Conservation (phyloP, 1,140 invertebrate genomes). For the Helicoverpa armigera region DNA sequence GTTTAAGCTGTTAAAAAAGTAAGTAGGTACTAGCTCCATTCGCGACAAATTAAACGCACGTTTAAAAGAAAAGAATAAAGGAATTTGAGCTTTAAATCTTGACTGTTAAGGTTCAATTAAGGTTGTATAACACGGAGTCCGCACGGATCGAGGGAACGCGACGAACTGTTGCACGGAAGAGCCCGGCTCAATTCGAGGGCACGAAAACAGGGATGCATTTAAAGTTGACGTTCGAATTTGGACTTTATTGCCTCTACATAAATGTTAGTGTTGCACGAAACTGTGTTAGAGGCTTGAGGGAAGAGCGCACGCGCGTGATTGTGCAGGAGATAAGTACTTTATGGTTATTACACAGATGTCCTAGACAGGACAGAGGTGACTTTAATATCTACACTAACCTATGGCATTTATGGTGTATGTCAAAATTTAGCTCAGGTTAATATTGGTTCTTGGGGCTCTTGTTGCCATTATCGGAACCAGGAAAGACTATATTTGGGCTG, state of each 20-base stretch:
- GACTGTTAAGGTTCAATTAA: background rate
- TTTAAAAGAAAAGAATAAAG: background rate
- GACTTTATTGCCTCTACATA: background rate
- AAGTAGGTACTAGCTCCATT: background rate
- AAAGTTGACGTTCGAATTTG: background rate
- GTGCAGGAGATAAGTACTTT: background rate
- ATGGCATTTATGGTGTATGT: too few species aligned
- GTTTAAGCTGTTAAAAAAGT: background rate
- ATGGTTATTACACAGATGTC: too few species aligned
- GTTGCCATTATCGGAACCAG: too few species aligned
- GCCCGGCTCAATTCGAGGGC: background rate
- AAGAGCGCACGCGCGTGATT: constrained; percentile 5
- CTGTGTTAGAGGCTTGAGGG: constrained; percentile 3
- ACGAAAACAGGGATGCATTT: background rate
- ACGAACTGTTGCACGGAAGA: constrained; percentile 2
- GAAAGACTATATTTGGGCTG: too few species aligned
- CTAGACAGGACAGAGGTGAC: too few species aligned
- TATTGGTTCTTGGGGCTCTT: too few species aligned
- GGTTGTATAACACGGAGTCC: background rate
- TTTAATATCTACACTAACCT: too few species aligned
- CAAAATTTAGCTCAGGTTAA: too few species aligned
- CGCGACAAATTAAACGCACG: background rate
- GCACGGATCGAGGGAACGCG: background rate
- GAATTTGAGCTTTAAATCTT: background rate
- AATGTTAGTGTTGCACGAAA: background rate